Percentiles rank a stretch among this genome's conserved stretches.
Conservation (phyloP, 2,797 vertebrate genomes). For the Nyctibius grandis region DNA sequence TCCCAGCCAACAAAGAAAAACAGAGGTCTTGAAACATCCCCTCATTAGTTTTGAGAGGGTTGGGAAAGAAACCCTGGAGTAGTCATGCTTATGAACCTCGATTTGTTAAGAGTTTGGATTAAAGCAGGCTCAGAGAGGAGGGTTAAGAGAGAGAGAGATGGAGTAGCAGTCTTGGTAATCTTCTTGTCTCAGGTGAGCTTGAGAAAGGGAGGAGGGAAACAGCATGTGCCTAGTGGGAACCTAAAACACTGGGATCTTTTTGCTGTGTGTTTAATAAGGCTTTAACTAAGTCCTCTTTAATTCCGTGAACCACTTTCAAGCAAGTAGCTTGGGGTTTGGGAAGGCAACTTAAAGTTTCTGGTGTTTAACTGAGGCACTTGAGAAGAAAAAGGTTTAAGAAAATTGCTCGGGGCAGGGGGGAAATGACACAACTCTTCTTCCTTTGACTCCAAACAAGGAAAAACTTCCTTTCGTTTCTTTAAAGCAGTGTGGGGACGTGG, state of each 20-base stretch:
- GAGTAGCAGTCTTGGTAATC: not conserved
- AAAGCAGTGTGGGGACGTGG: not conserved
- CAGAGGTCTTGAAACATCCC: not conserved
- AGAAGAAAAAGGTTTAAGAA: not conserved
- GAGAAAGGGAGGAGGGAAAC: not conserved
- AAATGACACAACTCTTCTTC: not conserved
- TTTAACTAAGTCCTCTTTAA: not conserved
- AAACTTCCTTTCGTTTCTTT: not conserved
- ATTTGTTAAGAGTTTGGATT: not conserved
- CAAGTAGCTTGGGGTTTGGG: not conserved
- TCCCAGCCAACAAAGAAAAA: not conserved
- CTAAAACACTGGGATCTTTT: not conserved
- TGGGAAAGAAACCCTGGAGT: not conserved
- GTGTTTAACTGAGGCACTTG: not conserved
- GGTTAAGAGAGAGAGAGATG: not conserved
- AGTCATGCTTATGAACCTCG: not conserved
- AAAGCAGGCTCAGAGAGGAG: not conserved
- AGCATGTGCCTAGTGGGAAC: not conserved
- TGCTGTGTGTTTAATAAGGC: not conserved
- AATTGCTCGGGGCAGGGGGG: fast-evolving
- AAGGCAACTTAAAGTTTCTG: not conserved
- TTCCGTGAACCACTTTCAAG: not conserved
- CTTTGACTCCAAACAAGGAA: not conserved
- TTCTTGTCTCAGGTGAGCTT: not conserved
- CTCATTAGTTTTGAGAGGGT: not conserved